Evolutionary conservation across 2,888 invertebrate species (phyloP).

Genomic region (Neocrepidodera transversa): DNA sequence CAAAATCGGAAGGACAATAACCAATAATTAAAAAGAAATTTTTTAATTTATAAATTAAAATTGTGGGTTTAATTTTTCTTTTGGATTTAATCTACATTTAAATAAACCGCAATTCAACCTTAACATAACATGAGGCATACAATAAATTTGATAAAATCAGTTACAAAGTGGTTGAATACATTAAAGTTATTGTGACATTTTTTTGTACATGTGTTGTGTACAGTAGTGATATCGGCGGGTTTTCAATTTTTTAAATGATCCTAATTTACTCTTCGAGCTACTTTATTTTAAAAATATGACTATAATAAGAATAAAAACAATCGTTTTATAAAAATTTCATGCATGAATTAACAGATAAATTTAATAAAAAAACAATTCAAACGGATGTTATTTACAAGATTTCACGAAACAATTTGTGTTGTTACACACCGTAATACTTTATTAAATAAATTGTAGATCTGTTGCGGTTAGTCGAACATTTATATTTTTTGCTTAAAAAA

Average conservation of each 20-base stretch:
- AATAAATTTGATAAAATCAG: constrained; percentile 3
- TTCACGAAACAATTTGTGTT: constrained; percentile 8
- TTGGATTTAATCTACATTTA: not conserved
- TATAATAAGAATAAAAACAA: too few species aligned
- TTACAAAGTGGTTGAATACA: constrained; percentile 8
- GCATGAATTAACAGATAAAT: constrained; percentile 24
- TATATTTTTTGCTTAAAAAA: constrained; percentile 11
- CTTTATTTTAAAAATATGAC: too few species aligned
- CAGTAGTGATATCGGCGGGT: constrained; percentile 3
- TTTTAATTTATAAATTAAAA: too few species aligned
- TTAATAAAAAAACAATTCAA: constrained; percentile 18
- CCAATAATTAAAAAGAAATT: too few species aligned
- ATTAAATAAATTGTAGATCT: constrained; percentile 22
- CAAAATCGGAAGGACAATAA: too few species aligned
- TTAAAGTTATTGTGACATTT: constrained; percentile 1
- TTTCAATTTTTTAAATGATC: not conserved
- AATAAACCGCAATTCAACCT: constrained; percentile 2
- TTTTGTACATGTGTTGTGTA: not conserved
- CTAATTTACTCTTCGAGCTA: too few species aligned
- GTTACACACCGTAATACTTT: constrained; percentile 15
- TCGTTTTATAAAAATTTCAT: constrained; percentile 21
- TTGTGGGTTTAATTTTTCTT: too few species aligned
- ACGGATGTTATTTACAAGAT: constrained; percentile 24
- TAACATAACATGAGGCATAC: not conserved
- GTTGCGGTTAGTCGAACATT: constrained; percentile 11